Conservation (phyloP, 2,113 vertebrate genomes). For the Apaloderma vittatum region DNA sequence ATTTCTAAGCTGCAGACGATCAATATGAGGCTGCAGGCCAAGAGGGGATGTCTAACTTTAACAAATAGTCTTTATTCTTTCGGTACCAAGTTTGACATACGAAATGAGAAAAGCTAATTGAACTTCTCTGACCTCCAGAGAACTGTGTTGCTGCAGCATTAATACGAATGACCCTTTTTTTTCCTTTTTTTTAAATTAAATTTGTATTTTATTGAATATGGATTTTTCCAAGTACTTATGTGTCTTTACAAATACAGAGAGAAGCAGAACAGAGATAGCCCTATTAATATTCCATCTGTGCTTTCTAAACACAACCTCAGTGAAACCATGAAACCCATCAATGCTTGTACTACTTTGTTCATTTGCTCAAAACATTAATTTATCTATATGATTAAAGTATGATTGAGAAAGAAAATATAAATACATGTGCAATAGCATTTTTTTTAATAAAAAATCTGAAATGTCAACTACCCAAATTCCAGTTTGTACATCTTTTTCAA, state of each 20-base stretch:
- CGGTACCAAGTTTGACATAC: not conserved
- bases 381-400: not conserved
- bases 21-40: not conserved
- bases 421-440: not conserved
- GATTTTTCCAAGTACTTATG: not conserved
- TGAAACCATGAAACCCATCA: not conserved
- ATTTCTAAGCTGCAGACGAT: not conserved
- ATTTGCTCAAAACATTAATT: not conserved
- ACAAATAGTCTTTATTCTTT: not conserved
- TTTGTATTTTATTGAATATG: not conserved
- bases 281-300: not conserved
- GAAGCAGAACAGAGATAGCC: not conserved
- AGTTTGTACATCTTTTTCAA: not conserved
- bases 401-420: not conserved
- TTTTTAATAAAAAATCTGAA: not conserved
- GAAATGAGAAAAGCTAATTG: not conserved
- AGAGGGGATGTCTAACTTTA: not conserved
- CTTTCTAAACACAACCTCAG: not conserved
- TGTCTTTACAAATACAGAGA: not conserved
- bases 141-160: not conserved
- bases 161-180: not conserved
- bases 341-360: not conserved
- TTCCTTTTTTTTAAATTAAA: not conserved
- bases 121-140: not conserved
- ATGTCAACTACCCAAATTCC: not conserved